Base-by-base conservation (phyloP, 2,113 vertebrate genomes). In the Syngnathoides biaculeatus region DNA sequence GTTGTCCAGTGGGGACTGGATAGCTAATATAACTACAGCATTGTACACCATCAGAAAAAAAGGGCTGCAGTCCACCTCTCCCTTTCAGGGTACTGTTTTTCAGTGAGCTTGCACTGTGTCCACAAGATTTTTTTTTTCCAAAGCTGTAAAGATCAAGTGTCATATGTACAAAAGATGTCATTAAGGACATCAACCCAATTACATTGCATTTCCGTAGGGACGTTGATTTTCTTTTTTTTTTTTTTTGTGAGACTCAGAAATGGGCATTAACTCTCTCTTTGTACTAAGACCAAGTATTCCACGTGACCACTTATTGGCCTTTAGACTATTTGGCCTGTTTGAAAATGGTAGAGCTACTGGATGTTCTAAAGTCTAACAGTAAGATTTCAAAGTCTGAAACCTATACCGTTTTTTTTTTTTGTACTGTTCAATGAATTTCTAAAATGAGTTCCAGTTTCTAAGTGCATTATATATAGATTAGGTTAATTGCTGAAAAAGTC, bases 1-100 rank as follows among this genome's bases (percentile, higher is more conserved):
- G 40, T 69, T 66, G 60, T 79, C 35, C 53, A 4, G 40, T 48
- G 50, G 64, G 9, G 40, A 58, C 22, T 43, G 8, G 56, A 74
- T 15, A 8, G 62, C 74, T 30, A 45, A 47, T 40, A 43, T 63
- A 40, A 27, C 42, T 47, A 19, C 61, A 30, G 61, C 38, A 48
- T 47, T 48, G 17, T 45, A 26, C 35, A 8, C 17, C 5, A 26
- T 30, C 55, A 62, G 12, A 8, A 62, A 62, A 62, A 2, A 19
- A 48, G 10, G 20, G n/a, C 59, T 61, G 38, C 58, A 40, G 59
- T 61, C 39, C 59, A 42, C 17, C 22, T 42, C 38, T 61, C 38
- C 42, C 20, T n/a, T 2, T 38, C 30, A 35, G 10, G 4, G 22
- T 26, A 55, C 13, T 2, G 27, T 30, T 35, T 10, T 14, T 15